Conservation (phyloP, 2,797 vertebrate genomes). For the Eulemur coronatus region DNA sequence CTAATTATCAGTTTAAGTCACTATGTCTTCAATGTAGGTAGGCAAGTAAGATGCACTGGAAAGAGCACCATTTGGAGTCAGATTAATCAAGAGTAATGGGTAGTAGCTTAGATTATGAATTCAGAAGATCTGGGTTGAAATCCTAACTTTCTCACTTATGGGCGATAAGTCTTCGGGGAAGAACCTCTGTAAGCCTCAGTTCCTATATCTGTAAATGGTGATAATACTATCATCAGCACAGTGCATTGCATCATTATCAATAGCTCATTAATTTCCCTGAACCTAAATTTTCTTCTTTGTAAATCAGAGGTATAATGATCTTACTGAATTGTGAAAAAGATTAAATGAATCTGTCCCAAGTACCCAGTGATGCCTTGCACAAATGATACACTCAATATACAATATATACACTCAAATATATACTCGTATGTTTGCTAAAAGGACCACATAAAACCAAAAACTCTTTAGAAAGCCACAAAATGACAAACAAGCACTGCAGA, state of each 20-base stretch:
- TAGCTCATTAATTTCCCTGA: not conserved
- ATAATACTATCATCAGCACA: not conserved
- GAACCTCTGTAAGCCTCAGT: not conserved
- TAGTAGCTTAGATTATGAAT: not conserved
- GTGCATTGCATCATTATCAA: not conserved
- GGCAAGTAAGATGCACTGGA: not conserved
- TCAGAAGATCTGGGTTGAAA: not conserved
- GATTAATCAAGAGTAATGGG: not conserved
- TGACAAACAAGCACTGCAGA: not conserved
- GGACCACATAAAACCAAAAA: slow-evolving; percentile 34
- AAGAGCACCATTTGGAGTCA: not conserved
- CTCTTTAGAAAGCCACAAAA: slow-evolving; percentile 19
- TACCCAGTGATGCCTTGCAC: not conserved
- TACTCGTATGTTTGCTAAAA: not conserved
- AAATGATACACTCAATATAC: not conserved
- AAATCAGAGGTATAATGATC: not conserved
- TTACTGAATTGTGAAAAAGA: not conserved
- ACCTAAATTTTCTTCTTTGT: slow-evolving; percentile 33
- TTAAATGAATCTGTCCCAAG: slow-evolving; percentile 7
- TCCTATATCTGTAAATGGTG: not conserved
- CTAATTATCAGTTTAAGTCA: slow-evolving; percentile 31
- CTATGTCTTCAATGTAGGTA: not conserved
- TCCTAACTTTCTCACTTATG: slow-evolving; percentile 1
- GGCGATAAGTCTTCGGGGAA: not conserved
- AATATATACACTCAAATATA: too few species aligned